Evolutionary conservation across 2,797 vertebrate species (phyloP).

Genomic region (Pristis pectinata): DNA sequence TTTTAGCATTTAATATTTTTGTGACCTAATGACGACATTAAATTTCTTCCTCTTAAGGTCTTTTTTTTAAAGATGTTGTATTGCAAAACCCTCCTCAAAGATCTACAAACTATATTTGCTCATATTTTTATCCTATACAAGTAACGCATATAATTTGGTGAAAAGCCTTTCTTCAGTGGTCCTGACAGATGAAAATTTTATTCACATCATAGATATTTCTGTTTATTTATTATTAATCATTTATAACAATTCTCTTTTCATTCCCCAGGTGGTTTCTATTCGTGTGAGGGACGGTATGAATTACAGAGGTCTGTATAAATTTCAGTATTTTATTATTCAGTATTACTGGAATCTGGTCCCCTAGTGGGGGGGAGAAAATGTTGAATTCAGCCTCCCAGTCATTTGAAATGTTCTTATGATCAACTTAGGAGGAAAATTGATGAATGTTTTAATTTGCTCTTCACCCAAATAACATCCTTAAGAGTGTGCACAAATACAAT

Average conservation of each 20-base stretch:
- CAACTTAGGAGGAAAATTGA: background rate
- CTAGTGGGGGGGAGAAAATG: background rate
- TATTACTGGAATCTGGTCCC: background rate
- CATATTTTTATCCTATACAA: background rate
- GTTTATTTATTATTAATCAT: no score
- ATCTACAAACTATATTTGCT: background rate
- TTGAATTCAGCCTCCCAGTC: background rate
- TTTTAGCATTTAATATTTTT: background rate
- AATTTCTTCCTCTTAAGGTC: background rate
- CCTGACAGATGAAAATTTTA: background rate
- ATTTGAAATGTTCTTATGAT: background rate
- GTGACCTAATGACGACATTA: background rate
- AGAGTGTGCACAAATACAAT: background rate
- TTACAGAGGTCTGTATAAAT: conserved; percentile 31
- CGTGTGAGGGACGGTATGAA: conserved; percentile 3
- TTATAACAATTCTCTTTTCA: background rate
- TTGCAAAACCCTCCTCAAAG: background rate
- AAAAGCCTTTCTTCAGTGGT: background rate
- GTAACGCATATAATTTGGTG: background rate
- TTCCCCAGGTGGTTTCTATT: background rate
- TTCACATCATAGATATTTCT: background rate
- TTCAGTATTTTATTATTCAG: background rate
- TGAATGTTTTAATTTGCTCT: background rate
- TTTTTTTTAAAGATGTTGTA: background rate
- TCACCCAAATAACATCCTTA: background rate